phyloP scores from a whole-genome alignment of 2,888 invertebrate species.

The Galeruca laticollis region DNA sequence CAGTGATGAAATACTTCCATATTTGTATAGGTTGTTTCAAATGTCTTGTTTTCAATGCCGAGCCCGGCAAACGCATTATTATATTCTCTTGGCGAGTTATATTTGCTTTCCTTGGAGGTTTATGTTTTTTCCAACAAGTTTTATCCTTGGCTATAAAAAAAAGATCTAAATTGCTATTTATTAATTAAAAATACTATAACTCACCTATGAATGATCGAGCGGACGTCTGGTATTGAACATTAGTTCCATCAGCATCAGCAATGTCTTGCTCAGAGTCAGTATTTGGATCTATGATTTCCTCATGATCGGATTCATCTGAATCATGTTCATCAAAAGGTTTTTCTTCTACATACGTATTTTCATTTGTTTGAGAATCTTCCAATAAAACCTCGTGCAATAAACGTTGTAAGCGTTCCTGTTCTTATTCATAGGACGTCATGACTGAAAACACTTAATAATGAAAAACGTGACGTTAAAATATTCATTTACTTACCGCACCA shows the following conservation, averaged over 20 bases:
- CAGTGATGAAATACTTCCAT: constrained; percentile 14
- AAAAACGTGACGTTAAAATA: too few species aligned
- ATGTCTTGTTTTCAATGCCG: constrained; percentile 8
- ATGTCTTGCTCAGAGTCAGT: constrained; percentile 10
- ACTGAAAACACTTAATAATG: too few species aligned
- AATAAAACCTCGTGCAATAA: constrained; percentile 14
- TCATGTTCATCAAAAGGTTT: constrained; percentile 13
- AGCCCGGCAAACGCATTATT: constrained; percentile 8
- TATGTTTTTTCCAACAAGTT: constrained; percentile 15
- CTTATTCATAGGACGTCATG: constrained; percentile 14
- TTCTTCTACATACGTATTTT: not conserved
- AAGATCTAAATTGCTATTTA: not conserved
- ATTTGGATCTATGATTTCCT: constrained; percentile 9
- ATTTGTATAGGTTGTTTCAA: constrained; percentile 16
- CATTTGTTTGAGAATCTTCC: constrained; percentile 14
- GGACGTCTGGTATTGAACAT: constrained; percentile 13
- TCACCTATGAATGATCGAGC: too few species aligned
- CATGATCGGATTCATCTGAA: constrained; percentile 16
- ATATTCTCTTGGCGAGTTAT: constrained; percentile 17
- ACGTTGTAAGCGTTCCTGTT: constrained; percentile 16
- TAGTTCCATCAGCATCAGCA: constrained; percentile 20
- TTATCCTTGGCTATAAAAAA: constrained; percentile 15
- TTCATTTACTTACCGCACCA: too few species aligned
- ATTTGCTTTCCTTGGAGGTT: constrained; percentile 20
- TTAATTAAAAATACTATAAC: too few species aligned